phyloP scores from a whole-genome alignment of 2,888 invertebrate species.

The Theretra japonica region DNA sequence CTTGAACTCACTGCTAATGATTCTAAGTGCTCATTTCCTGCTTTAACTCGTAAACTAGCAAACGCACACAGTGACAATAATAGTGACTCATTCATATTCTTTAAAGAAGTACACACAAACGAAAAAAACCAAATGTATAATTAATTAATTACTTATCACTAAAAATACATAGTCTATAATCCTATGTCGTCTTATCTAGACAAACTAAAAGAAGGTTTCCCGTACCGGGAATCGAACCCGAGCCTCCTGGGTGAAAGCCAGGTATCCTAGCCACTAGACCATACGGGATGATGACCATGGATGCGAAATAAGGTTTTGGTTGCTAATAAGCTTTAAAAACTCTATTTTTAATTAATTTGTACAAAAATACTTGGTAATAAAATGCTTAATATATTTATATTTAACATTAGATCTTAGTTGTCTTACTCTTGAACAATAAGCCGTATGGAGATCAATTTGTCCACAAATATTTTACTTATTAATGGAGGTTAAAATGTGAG shows the following conservation, averaged over 20 bases:
- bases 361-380: too few species aligned
- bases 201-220: conserved; percentile 64
- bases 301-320: not conserved
- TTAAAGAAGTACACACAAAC: not conserved
- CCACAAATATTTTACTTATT: too few species aligned
- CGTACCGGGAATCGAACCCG: conserved; percentile 90
- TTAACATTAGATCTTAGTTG: too few species aligned
- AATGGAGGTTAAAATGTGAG: too few species aligned
- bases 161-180: not conserved
- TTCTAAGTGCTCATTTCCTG: conserved; percentile 12
- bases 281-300: conserved; percentile 76
- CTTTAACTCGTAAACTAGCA: conserved; percentile 11
- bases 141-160: not conserved
- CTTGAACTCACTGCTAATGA: conserved; percentile 12
- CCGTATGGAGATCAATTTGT: too few species aligned
- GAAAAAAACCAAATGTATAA: not conserved
- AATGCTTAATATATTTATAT: too few species aligned
- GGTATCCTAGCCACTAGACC: conserved; percentile 90
- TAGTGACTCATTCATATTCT: not conserved
- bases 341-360: too few species aligned
- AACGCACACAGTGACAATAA: not conserved
- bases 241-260: conserved; percentile 90
- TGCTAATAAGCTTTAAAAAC: too few species aligned
- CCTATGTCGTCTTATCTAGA: not conserved
- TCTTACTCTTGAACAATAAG: too few species aligned